Percentiles rank a stretch among this genome's conserved stretches.
Evolutionary conservation across 2,888 invertebrate genomes (phyloP).

Genomic region (Schrankia costaestrigalis): DNA sequence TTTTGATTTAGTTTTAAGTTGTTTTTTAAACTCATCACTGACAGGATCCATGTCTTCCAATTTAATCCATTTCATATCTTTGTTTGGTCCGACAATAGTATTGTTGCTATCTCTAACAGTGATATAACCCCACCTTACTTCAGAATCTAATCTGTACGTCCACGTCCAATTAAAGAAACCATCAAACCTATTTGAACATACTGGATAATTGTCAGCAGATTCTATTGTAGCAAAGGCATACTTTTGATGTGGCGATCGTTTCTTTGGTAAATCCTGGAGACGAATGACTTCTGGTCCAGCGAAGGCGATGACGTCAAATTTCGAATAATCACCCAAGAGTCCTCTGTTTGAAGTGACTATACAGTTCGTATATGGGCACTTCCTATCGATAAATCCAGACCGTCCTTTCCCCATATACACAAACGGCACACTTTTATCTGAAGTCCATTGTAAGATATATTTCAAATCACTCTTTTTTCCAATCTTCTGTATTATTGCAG

Average conservation of each 20-base stretch:
- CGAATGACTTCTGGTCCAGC: conserved; percentile 44
- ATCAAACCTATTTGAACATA: conserved; percentile 38
- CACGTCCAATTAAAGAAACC: conserved; percentile 61
- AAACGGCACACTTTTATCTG: conserved; percentile 37
- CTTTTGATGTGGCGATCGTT: conserved; percentile 46
- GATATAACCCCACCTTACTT: conserved; percentile 49
- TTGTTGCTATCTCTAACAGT: conserved; percentile 37
- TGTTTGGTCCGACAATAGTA: conserved; percentile 41
- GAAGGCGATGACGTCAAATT: conserved; percentile 57
- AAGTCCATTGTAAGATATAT: conserved; percentile 51
- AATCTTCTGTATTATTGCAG: neutral
- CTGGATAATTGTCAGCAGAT: conserved; percentile 48
- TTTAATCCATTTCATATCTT: conserved; percentile 44
- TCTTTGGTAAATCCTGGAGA: conserved; percentile 24
- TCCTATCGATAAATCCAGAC: conserved; percentile 39
- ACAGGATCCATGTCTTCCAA: conserved; percentile 43
- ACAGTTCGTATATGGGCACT: conserved; percentile 56
- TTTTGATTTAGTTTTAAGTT: conserved; percentile 35
- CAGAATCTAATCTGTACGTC: conserved; percentile 55
- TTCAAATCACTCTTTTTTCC: conserved; percentile 24
- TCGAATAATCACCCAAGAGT: conserved; percentile 37
- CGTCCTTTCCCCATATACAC: conserved; percentile 38
- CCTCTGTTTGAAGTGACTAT: conserved; percentile 45
- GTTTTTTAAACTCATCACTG: conserved; percentile 29
- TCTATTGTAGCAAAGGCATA: conserved; percentile 55